A percentile compares a stretch with the other conserved stretches of the same genome.
Evolutionary conservation across 2,888 invertebrate species (phyloP).

Genomic region (Horisme vitalbata): DNA sequence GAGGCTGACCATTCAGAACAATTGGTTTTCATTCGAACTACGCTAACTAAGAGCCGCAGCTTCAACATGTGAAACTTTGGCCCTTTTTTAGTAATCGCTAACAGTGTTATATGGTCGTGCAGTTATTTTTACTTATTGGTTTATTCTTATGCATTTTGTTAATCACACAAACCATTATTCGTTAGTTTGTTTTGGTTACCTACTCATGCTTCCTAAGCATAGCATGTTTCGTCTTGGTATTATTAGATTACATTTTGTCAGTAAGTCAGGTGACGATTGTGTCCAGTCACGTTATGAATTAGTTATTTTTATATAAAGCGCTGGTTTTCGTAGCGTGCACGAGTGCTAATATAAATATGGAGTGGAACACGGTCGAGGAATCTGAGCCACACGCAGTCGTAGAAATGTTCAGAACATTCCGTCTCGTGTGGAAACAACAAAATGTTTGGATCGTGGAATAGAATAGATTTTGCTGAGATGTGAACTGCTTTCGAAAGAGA

Average conservation of each 20-base stretch:
- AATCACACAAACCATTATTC: slow-evolving; percentile 8
- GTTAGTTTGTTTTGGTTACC: slow-evolving; percentile 24
- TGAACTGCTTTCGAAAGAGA: slow-evolving; percentile 15
- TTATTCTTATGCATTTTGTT: slow-evolving; percentile 13
- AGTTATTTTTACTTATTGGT: slow-evolving; percentile 14
- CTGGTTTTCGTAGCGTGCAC: slow-evolving; percentile 58
- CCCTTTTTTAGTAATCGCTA: slow-evolving; percentile 15
- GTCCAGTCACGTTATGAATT: slow-evolving; percentile 24
- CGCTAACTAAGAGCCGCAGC: slow-evolving; percentile 28
- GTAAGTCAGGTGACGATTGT: slow-evolving; percentile 17
- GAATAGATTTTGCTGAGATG: slow-evolving; percentile 21
- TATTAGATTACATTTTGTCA: slow-evolving; percentile 18
- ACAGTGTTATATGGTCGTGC: slow-evolving; percentile 7
- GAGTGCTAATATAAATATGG: slow-evolving; percentile 50
- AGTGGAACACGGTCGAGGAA: slow-evolving; percentile 27
- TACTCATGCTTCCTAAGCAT: slow-evolving; percentile 49
- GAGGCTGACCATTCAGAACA: slow-evolving; percentile 78
- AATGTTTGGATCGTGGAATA: slow-evolving; percentile 37
- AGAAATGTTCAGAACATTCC: slow-evolving; percentile 12
- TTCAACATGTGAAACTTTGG: slow-evolving; percentile 20
- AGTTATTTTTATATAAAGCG: slow-evolving; percentile 36
- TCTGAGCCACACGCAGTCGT: slow-evolving; percentile 27
- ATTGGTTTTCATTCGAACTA: slow-evolving; percentile 69
- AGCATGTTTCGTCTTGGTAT: slow-evolving; percentile 37
- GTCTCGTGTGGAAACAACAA: slow-evolving; percentile 31